Evolutionary conservation across 2,113 vertebrate species (phyloP), one percentile per base, ranked within the genome.

Genomic region (Zosterops japonicus): DNA sequence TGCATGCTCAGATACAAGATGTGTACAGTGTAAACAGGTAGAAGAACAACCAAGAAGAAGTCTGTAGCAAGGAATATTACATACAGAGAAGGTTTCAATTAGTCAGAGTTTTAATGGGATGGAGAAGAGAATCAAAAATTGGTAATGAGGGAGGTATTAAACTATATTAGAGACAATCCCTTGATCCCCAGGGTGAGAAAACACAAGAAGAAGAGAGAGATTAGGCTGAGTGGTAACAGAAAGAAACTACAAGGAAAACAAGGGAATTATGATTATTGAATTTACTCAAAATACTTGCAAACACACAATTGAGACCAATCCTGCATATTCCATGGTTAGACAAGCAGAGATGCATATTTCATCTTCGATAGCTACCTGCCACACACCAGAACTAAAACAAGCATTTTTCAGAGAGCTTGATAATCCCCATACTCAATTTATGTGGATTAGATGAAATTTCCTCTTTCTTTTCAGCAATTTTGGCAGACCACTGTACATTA

Each of bases 391-490:
- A 85, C 56, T 76, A 70, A 94, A 65, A 67, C 36, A 95, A 93
- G 64, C 72, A 44, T 96, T 74, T 83, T 96, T 84, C 71, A 82
- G 84, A 67, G 16, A 71, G 31, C 8, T 63, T 80, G 67, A 65
- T 95, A 90, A 85, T 83, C 85, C 41, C 52, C 46, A 63, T 50
- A 29, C 85, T 94, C 84, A 35, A 71, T 95, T 95, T 95, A 49
- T 79, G 64, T 44, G 84, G 87, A 93, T 77, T 91, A 82, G 71
- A 69, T 83, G 42, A 93, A 82, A 96, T 96, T 95, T 93, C 46
- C 87, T 96, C 42, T 91, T 95, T 55, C 61, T 93, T 96, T 97
- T 68, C 72, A 95, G 84, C 82, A 93, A 93, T 96, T 95, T 90
- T 95, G 94, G 85, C 70, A 87, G 75, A 77, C 78, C 1, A 14